These are phyloP conservation scores for Aphelenchoides fujianensis DNA, from an alignment of 1,140 invertebrate genomes.

Conservation along the genomic window DNA sequence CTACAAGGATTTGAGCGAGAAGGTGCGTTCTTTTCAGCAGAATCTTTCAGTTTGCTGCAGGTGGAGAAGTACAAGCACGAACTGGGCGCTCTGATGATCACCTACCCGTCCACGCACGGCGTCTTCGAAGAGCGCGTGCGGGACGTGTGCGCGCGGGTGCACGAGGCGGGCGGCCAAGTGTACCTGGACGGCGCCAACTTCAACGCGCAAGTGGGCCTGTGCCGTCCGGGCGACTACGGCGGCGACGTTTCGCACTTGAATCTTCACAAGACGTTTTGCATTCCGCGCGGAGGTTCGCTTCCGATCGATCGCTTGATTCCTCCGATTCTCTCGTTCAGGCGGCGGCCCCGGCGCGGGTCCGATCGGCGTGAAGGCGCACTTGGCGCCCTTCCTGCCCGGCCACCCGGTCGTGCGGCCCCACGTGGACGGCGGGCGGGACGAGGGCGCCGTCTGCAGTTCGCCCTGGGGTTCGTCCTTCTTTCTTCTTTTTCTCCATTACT, in stretches of 20 bases:
- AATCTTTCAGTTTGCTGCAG: too few species aligned
- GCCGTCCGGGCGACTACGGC: slow-evolving; percentile 90
- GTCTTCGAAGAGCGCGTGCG: slow-evolving; percentile 91
- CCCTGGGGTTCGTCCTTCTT: too few species aligned
- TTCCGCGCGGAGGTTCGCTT: slow-evolving; percentile 95
- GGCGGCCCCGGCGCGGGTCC: slow-evolving; percentile 70
- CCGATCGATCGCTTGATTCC: too few species aligned
- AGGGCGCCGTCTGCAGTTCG: slow-evolving; percentile 88
- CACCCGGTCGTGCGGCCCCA: slow-evolving; percentile 85
- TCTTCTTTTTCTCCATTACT: too few species aligned
- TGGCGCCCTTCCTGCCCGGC: slow-evolving; percentile 63
- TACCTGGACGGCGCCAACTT: slow-evolving; percentile 98
- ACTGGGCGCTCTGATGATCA: slow-evolving; percentile 94
- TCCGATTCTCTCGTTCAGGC: too few species aligned
- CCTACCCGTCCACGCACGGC: slow-evolving; percentile 97
- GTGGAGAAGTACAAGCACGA: slow-evolving; percentile 75
- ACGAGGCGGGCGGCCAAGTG: slow-evolving; percentile 87
- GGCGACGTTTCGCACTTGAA: slow-evolving; percentile 97
- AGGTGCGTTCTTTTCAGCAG: slow-evolving; percentile 67
- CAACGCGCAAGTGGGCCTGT: slow-evolving; percentile 93
- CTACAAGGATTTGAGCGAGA: slow-evolving; percentile 77
- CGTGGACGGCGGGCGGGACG: slow-evolving; percentile 68
- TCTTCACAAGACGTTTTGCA: slow-evolving; percentile 95
- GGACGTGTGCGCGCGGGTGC: slow-evolving; percentile 81
- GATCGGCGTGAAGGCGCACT: slow-evolving; percentile 52